A percentile compares a stretch with the other conserved stretches of the same genome.
Evolutionary conservation across 2,797 vertebrate genomes (phyloP).

Genomic region (Macropus fuliginosus): DNA sequence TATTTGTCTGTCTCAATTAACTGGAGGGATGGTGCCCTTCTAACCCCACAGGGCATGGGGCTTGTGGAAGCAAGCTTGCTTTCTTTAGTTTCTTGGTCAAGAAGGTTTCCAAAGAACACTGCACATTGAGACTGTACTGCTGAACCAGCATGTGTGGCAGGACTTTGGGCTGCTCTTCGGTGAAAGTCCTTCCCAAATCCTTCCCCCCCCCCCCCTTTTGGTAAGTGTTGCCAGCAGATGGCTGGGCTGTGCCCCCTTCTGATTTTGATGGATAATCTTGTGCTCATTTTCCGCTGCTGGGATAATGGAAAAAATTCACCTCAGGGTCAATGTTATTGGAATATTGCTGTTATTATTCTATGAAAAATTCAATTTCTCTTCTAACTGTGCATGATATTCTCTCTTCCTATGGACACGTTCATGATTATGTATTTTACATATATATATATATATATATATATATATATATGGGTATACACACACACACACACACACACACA

Average conservation of each 20-base stretch:
- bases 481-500: not conserved
- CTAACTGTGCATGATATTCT: not conserved
- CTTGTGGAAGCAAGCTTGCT: not conserved
- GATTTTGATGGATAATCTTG: not conserved
- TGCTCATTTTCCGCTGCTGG: not conserved
- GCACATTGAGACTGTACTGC: not conserved
- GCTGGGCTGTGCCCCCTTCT: not conserved
- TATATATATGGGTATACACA: not conserved
- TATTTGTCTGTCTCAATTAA: not conserved
- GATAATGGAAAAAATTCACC: not conserved
- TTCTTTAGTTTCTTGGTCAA: not conserved
- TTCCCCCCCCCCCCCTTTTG: not conserved
- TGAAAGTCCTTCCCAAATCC: not conserved
- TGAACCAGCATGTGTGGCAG: not conserved
- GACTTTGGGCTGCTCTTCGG: not conserved
- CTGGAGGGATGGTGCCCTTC: not conserved
- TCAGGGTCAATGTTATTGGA: not conserved
- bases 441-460: not conserved
- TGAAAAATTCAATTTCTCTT: not conserved
- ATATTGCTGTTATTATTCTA: not conserved
- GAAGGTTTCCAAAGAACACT: not conserved
- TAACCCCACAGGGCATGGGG: not conserved
- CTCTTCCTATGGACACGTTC: not conserved
- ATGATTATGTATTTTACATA: not conserved
- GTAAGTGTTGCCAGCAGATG: not conserved